A percentile compares a stretch with the other conserved stretches of the same genome.
Evolutionary conservation across 2,888 invertebrate genomes (phyloP).

Genomic region (Volucella inflata): DNA sequence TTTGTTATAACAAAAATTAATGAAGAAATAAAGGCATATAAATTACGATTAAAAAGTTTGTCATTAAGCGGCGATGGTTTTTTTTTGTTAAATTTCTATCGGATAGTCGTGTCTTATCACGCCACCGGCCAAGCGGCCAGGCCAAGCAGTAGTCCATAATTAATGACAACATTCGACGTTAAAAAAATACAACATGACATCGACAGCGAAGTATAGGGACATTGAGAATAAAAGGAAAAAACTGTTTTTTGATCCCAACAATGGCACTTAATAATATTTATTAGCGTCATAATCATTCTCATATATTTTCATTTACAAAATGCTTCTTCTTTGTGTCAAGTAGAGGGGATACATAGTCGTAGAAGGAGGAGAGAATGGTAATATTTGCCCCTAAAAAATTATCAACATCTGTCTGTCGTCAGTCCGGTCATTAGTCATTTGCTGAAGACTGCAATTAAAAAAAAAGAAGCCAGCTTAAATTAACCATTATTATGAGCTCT

Average conservation of each 20-base stretch:
- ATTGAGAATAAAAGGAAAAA: neutral
- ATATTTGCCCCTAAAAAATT: constrained; percentile 43
- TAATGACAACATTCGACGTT: constrained; percentile 34
- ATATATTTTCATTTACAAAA: constrained; percentile 71
- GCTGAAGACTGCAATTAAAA: constrained; percentile 53
- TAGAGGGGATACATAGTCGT: constrained; percentile 21
- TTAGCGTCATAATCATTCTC: constrained; percentile 59
- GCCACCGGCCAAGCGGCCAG: constrained; percentile 37
- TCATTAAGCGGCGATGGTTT: constrained; percentile 61
- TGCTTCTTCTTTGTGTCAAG: constrained; percentile 46
- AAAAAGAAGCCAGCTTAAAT: constrained; percentile 43
- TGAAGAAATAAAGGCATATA: constrained; percentile 73
- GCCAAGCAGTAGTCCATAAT: constrained; percentile 61
- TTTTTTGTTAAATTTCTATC: constrained; percentile 46
- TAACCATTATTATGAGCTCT: constrained; percentile 58
- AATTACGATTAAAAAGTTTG: constrained; percentile 72
- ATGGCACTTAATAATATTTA: constrained; percentile 69
- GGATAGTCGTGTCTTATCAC: constrained; percentile 64
- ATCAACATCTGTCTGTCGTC: constrained; percentile 49
- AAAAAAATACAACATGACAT: constrained; percentile 8
- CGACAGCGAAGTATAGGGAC: neutral
- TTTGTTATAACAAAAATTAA: constrained; percentile 68
- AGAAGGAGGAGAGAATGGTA: neutral
- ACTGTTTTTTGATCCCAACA: constrained; percentile 55
- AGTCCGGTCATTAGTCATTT: constrained; percentile 68